A percentile compares a stretch with the other conserved stretches of the same genome.
Evolutionary conservation across 2,888 invertebrate genomes (phyloP).

Genomic region (Bellardia bayeri): DNA sequence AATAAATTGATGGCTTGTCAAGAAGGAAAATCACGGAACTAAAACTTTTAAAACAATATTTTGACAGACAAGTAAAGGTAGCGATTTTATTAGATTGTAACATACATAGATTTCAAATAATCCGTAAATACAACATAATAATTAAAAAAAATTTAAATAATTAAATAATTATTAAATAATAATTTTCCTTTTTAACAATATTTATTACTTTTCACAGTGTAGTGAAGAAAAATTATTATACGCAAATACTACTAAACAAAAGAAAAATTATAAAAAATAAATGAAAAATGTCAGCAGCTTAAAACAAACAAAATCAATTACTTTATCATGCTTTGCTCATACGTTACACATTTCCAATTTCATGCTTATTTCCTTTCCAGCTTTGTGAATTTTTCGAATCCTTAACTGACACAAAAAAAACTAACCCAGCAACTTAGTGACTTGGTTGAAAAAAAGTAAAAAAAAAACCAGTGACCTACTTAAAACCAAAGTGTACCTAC

Average conservation of each 20-base stretch:
- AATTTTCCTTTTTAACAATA: not conserved
- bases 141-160: too few relatives aligned
- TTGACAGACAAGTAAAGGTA: too few relatives aligned
- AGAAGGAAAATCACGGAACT: too few relatives aligned
- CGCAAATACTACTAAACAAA: not conserved
- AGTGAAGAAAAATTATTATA: slow-evolving; percentile 22
- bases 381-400: not conserved
- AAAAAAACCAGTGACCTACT: slow-evolving; percentile 57
- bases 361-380: not conserved
- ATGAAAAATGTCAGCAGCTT: not conserved
- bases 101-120: too few relatives aligned
- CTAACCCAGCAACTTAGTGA: not conserved
- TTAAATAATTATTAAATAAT: too few relatives aligned
- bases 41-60: too few relatives aligned
- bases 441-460: not conserved
- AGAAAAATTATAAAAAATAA: not conserved
- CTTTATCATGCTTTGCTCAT: not conserved
- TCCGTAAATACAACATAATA: too few relatives aligned
- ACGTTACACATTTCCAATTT: not conserved
- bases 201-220: not conserved
- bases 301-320: not conserved
- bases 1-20: too few relatives aligned
- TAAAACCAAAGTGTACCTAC: slow-evolving; percentile 52
- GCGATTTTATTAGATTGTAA: too few relatives aligned
- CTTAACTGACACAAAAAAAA: slow-evolving; percentile 20